Base-by-base conservation (phyloP, 2,888 invertebrate genomes). In the Saturnia japonica region DNA sequence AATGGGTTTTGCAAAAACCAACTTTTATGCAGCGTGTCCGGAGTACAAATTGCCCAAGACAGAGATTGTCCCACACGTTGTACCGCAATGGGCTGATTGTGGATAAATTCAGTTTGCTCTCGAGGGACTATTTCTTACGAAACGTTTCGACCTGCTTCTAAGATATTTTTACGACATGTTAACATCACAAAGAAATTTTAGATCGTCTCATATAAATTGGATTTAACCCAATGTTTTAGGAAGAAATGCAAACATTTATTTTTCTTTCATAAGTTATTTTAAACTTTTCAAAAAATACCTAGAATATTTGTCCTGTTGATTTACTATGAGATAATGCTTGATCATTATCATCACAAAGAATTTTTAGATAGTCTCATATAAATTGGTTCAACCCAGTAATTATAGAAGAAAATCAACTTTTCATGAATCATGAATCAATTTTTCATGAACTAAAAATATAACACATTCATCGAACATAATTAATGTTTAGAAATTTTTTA, bases 1-100 rank as follows among this genome's bases (percentile, higher is more conserved):
- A 70, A 70, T 70, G 70, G 66, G 57, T 54, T 19, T 40, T 40
- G 40, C 64, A 71, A 70, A 73, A 73, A 72, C 71, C 68, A 71
- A 70, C 73, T 72, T 73, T 73, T 22, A 67, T 64, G 69, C 70
- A 71, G 62, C 74, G 74, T 74, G 74, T 73, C 70, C 70, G 54
- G 68, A 69, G 66, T 74, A 73, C 70, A 68, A 73, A 74, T 73
- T 70, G 66, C 40, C 64, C 40, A 40, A 64, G 42, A 19, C 28
- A 6, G 67, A 54, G 66, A 57, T 70, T 57, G 68, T 69, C 28
- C 60, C 60, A 60, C 45, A 57, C 57, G 14, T 47, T 62, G n/a
- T n/a, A n/a, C 34, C 40, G 64, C 19, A 40, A 64, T 64, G 40
- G 40, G 64, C 64, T 64, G 64, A 64, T 64, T 64, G 40, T 64